These are phyloP conservation scores for Scyliorhinus canicula DNA, from an alignment of 2,797 vertebrate species.

Conservation along the genomic window DNA sequence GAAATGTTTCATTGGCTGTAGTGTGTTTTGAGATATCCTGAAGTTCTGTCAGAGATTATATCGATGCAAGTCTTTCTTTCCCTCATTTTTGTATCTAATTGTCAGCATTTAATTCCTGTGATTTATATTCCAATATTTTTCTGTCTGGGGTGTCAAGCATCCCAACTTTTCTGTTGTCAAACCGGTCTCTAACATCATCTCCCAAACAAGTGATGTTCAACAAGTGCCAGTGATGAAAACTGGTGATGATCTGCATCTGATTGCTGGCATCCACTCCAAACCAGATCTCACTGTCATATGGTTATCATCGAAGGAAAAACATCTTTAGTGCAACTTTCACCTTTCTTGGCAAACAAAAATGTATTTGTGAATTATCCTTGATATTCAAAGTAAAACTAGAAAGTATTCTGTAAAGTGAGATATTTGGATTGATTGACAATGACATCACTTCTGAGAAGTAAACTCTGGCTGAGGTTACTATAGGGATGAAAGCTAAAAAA, in stretches of 20 bases:
- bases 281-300: background rate
- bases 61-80: background rate
- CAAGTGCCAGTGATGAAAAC: background rate
- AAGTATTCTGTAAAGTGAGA: too few species aligned
- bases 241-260: background rate
- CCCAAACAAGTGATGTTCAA: background rate
- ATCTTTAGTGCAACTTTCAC: background rate
- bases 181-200: background rate
- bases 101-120: background rate
- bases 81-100: background rate
- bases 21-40: background rate
- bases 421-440: too few species aligned
- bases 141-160: background rate
- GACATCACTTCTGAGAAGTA: too few species aligned
- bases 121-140: background rate
- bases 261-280: background rate
- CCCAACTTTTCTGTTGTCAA: background rate
- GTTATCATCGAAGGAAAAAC: background rate
- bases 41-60: background rate
- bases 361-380: too few species aligned
- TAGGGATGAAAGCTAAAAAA: too few species aligned
- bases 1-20: background rate
- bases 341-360: background rate
- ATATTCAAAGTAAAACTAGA: too few species aligned
- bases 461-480: too few species aligned